phyloP scores from a whole-genome alignment of 2,113 vertebrate genomes.

The Heloderma charlesbogerti region DNA sequence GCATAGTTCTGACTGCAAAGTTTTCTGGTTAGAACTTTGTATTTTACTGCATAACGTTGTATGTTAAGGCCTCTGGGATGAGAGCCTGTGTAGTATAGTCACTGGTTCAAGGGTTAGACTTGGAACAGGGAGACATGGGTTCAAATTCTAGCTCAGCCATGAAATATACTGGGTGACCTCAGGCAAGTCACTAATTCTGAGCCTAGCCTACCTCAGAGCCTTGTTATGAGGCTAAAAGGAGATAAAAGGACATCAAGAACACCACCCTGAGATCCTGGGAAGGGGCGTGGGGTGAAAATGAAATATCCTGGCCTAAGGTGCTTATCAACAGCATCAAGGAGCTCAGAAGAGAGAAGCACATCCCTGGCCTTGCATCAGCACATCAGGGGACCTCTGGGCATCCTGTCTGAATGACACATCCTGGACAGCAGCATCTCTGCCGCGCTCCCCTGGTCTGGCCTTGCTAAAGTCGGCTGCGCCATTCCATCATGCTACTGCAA shows the following conservation, averaged over 20 bases:
- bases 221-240: background rate
- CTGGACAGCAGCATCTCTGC: background rate
- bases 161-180: background rate
- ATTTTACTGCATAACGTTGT: no score
- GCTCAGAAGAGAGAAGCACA: no score
- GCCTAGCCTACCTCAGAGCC: no score
- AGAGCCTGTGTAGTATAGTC: no score
- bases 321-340: background rate
- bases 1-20: no score
- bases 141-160: background rate
- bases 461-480: background rate
- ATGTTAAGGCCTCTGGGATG: background rate
- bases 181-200: background rate
- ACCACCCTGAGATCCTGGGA: no score
- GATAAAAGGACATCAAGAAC: no score
- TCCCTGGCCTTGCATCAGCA: background rate
- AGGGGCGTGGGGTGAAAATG: background rate
- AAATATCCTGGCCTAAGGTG: no score
- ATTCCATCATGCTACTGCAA: background rate
- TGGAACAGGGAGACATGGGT: background rate
- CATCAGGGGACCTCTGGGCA: no score
- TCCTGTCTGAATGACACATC: no score
- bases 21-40: background rate
- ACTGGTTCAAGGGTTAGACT: background rate
- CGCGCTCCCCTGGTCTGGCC: background rate